Conservation (phyloP, 2,797 vertebrate genomes). For the Myotis myotis region DNA sequence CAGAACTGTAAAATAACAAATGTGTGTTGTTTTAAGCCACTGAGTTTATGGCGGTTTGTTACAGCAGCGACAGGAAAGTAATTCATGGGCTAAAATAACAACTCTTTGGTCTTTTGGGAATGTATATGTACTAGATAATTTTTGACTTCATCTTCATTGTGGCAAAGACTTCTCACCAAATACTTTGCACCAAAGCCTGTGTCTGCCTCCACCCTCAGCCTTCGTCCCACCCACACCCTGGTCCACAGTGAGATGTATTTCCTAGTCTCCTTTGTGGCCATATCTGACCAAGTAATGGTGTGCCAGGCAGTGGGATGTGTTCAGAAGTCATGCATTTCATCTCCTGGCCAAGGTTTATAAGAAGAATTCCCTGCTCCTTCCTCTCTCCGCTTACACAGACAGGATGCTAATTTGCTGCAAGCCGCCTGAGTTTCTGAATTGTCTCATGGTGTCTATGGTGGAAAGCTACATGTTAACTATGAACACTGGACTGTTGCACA, state of each 20-base stretch:
- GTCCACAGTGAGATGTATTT: neutral
- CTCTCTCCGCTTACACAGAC: neutral
- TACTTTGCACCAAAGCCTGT: neutral
- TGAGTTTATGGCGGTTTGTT: neutral
- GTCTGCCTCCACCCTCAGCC: neutral
- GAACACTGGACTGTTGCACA: neutral
- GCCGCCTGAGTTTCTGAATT: neutral
- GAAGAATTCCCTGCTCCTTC: neutral
- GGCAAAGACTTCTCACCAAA: neutral
- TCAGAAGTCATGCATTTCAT: neutral
- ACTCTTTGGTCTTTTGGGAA: neutral
- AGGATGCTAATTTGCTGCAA: neutral
- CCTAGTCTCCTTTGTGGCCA: neutral
- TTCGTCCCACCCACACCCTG: neutral
- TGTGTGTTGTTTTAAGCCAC: neutral
- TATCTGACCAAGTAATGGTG: neutral
- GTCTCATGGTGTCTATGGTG: too few species aligned
- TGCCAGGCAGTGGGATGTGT: neutral
- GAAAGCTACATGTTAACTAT: neutral
- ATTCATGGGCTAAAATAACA: neutral
- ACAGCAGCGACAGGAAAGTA: neutral
- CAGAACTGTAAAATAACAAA: neutral
- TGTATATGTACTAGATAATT: neutral
- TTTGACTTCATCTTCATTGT: neutral
- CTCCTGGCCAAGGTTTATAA: neutral